phyloP scores from a whole-genome alignment of 2,888 invertebrate species.

The Penaeus monodon region DNA sequence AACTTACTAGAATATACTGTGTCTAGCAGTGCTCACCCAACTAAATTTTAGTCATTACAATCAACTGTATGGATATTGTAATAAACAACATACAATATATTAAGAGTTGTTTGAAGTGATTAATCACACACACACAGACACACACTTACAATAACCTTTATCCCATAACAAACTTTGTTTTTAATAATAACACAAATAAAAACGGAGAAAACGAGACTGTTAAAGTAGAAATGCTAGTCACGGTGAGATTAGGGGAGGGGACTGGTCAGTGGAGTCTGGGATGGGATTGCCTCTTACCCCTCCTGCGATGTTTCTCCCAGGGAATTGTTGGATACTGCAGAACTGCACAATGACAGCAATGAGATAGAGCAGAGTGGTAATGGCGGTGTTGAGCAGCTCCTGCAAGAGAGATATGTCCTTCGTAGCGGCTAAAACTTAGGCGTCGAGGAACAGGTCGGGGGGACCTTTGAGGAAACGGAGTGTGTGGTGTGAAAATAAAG shows the following conservation, averaged over 20 bases:
- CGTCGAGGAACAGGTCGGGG: background rate
- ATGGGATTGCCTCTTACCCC: constrained; percentile 56
- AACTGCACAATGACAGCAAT: constrained; percentile 65
- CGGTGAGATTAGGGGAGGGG: background rate
- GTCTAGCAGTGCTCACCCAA: too few species aligned
- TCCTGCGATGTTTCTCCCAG: constrained; percentile 58
- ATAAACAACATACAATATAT: too few species aligned
- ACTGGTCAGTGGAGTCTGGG: background rate
- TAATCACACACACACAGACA: too few species aligned
- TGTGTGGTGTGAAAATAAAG: too few species aligned
- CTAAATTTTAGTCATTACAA: too few species aligned
- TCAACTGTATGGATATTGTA: too few species aligned
- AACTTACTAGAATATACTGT: too few species aligned
- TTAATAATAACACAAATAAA: too few species aligned
- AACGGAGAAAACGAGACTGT: background rate
- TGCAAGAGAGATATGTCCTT: constrained; percentile 61
- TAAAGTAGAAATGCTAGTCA: background rate
- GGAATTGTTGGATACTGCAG: constrained; percentile 51
- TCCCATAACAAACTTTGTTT: too few species aligned
- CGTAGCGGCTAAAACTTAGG: constrained; percentile 36
- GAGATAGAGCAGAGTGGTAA: constrained; percentile 65
- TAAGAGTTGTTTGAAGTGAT: too few species aligned
- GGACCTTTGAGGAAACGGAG: background rate
- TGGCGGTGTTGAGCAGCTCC: constrained; percentile 64
- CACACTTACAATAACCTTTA: too few species aligned